Evolutionary conservation across 2,113 vertebrate species (phyloP), one percentile per base, ranked within the genome.

Genomic region (Gymnocephalus cernua): DNA sequence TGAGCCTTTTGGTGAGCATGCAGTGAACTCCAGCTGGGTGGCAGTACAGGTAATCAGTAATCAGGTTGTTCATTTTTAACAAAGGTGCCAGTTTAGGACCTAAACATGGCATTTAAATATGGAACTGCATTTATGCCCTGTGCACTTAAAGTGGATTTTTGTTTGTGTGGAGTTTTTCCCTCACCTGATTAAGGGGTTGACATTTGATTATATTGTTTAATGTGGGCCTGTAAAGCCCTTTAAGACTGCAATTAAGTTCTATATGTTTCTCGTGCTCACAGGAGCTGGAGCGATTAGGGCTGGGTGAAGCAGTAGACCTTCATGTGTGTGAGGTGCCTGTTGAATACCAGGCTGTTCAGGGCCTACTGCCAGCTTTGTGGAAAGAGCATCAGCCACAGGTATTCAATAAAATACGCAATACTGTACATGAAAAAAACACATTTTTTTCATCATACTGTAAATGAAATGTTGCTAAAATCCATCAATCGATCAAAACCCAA

Each of bases 241-340:
- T 67, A 35, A 51, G 25, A 18, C 25, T 45, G 25, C 13, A 29
- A 3, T 68, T 25, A 47, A 50, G 18, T 18, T 25, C 14, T 29
- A 23, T 10, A 19, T 23, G 2, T 9, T 63, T 82, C 92, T 3
- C 79, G 1, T 72, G 6, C 25, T 77, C 64, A 6, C 59, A 99
- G 98, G 97, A 99, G 89, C 77, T 99, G 90, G 93, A 97, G 88
- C 96, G 94, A 78, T 91, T 99, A 4, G 97, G 98, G 0, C 93
- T 99, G 19, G 92, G 97, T 0, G 94, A 96, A 0, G 91, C 92
- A 0, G 94, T 98, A 63, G 96, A 98, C 57, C 96, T 99, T 19
- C 91, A 96, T 0, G 95, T 99, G 72, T 96, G 96, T 0, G 97
- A 99, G 89, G 94, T 99, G 32, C 98, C 98, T 0, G 98, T 99